Evolutionary conservation across 2,888 invertebrate genomes (phyloP).

Genomic region (Horisme vitalbata): DNA sequence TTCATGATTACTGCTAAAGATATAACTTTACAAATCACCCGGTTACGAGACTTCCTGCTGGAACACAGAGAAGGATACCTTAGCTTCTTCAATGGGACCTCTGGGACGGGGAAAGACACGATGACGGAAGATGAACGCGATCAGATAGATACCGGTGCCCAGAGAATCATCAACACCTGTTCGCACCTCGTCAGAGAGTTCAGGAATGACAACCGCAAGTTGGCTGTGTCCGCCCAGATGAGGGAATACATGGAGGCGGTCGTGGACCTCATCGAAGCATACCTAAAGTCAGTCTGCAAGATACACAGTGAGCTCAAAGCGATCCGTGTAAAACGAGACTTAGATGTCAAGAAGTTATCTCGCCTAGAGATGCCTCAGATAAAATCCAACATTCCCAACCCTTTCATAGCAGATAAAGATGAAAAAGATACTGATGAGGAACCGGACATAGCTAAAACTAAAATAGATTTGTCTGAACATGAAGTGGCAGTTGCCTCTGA

Average conservation of each 20-base stretch:
- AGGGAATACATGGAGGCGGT: slow-evolving; percentile 90
- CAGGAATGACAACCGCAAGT: slow-evolving; percentile 84
- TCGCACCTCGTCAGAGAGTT: slow-evolving; percentile 90
- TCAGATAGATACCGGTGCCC: slow-evolving; percentile 92
- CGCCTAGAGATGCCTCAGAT: slow-evolving; percentile 82
- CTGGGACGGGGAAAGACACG: slow-evolving; percentile 84
- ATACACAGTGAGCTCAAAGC: slow-evolving; percentile 95
- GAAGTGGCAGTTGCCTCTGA: slow-evolving; percentile 76
- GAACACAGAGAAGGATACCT: slow-evolving; percentile 94
- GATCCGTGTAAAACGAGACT: slow-evolving; percentile 91
- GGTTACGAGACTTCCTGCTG: slow-evolving; percentile 89
- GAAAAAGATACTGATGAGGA: slow-evolving; percentile 47
- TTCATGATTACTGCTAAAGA: slow-evolving; percentile 89
- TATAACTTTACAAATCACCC: slow-evolving; percentile 89
- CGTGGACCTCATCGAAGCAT: slow-evolving; percentile 88
- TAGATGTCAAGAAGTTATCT: slow-evolving; percentile 91
- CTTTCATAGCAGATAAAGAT: slow-evolving; percentile 53
- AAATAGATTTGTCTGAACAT: slow-evolving; percentile 67
- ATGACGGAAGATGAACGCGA: slow-evolving; percentile 94
- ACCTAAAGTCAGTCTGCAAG: slow-evolving; percentile 93
- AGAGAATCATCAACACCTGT: slow-evolving; percentile 92
- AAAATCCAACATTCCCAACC: slow-evolving; percentile 59
- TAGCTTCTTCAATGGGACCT: slow-evolving; percentile 86
- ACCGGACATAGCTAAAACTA: slow-evolving; percentile 51
- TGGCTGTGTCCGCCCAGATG: slow-evolving; percentile 84